Evolutionary conservation across 53 echinoderm and acorn worm species (phyloP).

Genomic region (Zoroaster sp.): DNA sequence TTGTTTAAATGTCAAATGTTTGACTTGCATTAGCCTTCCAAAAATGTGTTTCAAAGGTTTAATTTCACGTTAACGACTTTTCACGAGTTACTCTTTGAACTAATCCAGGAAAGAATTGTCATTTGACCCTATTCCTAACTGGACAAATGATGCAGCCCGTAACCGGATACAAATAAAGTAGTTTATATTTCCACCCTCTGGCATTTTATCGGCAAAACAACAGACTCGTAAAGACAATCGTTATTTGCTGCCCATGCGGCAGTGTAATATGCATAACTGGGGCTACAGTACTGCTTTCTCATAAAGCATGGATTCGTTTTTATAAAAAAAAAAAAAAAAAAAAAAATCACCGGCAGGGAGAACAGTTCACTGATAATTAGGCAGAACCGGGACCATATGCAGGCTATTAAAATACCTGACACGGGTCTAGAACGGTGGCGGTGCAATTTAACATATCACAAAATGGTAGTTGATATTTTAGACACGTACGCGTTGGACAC

Average conservation of each 20-base stretch:
- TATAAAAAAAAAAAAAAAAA: too few species aligned
- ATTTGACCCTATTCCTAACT: too few species aligned
- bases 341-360: not conserved
- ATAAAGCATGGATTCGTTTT: too few species aligned
- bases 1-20: too few species aligned
- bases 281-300: not conserved
- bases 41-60: too few species aligned
- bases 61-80: too few species aligned
- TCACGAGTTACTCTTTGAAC: too few species aligned
- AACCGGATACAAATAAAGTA: not conserved
- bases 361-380: not conserved
- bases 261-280: not conserved
- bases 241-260: not conserved
- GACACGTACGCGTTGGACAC: not conserved
- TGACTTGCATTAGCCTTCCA: not conserved
- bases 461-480: slow-evolving; percentile 7
- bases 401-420: not conserved
- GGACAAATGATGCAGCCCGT: not conserved
- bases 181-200: not conserved
- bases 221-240: not conserved
- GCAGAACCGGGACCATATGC: not conserved
- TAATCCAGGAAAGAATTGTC: too few species aligned
- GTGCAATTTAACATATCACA: not conserved
- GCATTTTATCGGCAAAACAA: slow-evolving; percentile 15
- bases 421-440: too few species aligned